Evolutionary conservation across 2,113 vertebrate genomes (phyloP), one percentile per base, ranked within the genome.

Genomic region (Anolis sagrei): DNA sequence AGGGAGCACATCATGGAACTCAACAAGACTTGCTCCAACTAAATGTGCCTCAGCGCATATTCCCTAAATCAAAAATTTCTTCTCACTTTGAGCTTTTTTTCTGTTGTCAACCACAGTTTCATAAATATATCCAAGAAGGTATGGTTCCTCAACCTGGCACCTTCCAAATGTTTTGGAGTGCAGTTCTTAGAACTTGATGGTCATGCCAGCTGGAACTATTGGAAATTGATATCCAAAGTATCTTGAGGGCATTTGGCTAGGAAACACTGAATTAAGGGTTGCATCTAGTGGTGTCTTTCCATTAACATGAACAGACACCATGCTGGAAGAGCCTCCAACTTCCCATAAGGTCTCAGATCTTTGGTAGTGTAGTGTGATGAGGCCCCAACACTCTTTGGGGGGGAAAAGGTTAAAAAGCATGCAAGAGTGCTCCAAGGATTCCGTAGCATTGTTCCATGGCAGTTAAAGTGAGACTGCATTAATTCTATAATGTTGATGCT

Each of bases 1-100:
- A 64, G 34, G 68, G 85, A 87, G 84, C 91, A 75, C 68, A 79
- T 76, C 48, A 44, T n/a, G 48, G 21, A 49, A 75, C 9, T 61
- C 32, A 39, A 5, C 5, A 29, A 44, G 44, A 68, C 5, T 25
- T 66, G 11, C 73, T 83, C 58, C 19, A 66, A 62, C 21, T 34
- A 77, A 77, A 51, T 10, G 76, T 48, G 21, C 36, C 51, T 66
- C 51, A 7, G 32, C 32, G 73, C 18, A 13, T 23, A 44, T 19
- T 36, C 1, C 34, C 8, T 36, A 82, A 51, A 21, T 36, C 44
- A 25, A 70, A 64, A 69, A 13, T 66, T 58, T 10, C 34, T 58
- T 36, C n/a, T n/a, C 29, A 54, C 34, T 21, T 48, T 68, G 27
- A 10, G 27, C 25, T 51, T 49, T 32, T 69, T 69, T 23, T n/a